These are phyloP conservation scores for Arctia plantaginis DNA, from an alignment of 2,888 invertebrate species.

Conservation along the genomic window DNA sequence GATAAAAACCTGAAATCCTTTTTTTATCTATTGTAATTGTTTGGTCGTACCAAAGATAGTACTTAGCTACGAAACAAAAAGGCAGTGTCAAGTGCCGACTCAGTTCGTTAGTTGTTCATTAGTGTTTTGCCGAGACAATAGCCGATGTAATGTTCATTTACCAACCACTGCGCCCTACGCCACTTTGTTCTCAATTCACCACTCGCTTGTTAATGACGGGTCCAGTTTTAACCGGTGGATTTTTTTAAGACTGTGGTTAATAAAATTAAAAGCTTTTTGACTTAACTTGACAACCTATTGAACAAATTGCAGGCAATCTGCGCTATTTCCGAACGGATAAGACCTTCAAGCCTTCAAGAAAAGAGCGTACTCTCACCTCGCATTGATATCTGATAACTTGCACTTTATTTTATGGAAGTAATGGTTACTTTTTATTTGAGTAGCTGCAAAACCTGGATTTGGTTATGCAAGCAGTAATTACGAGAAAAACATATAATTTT, in stretches of 20 bases:
- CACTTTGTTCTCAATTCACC: slow-evolving; percentile 39
- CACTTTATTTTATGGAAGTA: no score
- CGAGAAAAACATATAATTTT: neutral
- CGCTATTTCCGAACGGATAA: no score
- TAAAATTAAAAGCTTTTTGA: neutral
- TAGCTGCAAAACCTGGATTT: neutral
- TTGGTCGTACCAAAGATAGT: slow-evolving; percentile 9
- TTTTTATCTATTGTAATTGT: no score
- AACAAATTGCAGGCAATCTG: no score
- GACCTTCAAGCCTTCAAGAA: no score
- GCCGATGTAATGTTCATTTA: slow-evolving; percentile 54
- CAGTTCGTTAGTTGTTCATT: slow-evolving; percentile 68
- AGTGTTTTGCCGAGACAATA: slow-evolving; percentile 58
- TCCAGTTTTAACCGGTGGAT: slow-evolving; percentile 15
- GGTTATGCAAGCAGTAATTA: neutral
- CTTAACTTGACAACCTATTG: neutral
- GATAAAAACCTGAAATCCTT: no score
- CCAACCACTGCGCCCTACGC: slow-evolving; percentile 34
- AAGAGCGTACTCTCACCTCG: no score
- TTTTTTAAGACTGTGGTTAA: neutral
- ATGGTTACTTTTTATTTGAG: neutral
- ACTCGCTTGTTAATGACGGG: slow-evolving; percentile 36
- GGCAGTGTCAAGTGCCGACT: slow-evolving; percentile 53
- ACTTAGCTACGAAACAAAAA: slow-evolving; percentile 32
- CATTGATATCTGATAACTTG: no score